A percentile compares a stretch with the other conserved stretches of the same genome.
phyloP scores from a whole-genome alignment of 1,140 invertebrate species.

The Psilanteris sp. region DNA sequence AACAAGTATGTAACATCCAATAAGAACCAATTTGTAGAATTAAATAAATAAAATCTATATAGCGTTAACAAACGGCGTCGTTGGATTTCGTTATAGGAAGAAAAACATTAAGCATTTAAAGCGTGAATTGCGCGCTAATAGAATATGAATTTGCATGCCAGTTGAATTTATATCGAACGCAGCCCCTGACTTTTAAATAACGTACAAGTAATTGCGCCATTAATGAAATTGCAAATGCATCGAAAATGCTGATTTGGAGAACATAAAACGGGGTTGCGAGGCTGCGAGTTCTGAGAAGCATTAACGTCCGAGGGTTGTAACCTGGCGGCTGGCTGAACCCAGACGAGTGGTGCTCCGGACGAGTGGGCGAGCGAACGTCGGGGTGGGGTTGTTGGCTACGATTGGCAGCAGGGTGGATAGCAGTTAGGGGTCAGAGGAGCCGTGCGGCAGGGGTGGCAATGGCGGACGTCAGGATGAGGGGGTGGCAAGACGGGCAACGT shows the following conservation, averaged over 20 bases:
- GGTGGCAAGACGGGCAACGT: slow-evolving; percentile 35
- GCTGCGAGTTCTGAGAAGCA: slow-evolving; percentile 57
- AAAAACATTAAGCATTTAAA: too few species aligned
- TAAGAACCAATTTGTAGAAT: too few species aligned
- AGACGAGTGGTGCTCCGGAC: slow-evolving; percentile 53
- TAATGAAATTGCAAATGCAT: slow-evolving; percentile 55
- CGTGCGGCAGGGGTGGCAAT: slow-evolving; percentile 53
- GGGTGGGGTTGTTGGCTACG: slow-evolving; percentile 55
- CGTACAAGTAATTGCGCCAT: slow-evolving; percentile 48
- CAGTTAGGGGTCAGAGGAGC: slow-evolving; percentile 45
- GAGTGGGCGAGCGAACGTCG: slow-evolving; percentile 49
- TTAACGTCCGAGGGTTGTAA: slow-evolving; percentile 55
- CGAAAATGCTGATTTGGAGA: slow-evolving; percentile 57
- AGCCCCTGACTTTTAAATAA: slow-evolving; percentile 34
- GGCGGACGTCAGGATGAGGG: slow-evolving; percentile 46
- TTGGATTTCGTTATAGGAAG: too few species aligned
- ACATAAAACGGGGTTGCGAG: slow-evolving; percentile 53
- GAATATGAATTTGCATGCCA: slow-evolving; percentile 22
- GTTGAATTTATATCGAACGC: slow-evolving; percentile 12
- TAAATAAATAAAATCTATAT: too few species aligned
- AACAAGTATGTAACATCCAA: too few species aligned
- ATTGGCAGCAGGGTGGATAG: slow-evolving; percentile 54
- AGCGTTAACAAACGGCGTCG: too few species aligned
- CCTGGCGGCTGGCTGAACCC: slow-evolving; percentile 61
- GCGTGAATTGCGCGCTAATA: too few species aligned